Evolutionary conservation across 2,888 invertebrate species (phyloP), one percentile per base, ranked within the genome.

Genomic region (Epicampocera succincta): DNA sequence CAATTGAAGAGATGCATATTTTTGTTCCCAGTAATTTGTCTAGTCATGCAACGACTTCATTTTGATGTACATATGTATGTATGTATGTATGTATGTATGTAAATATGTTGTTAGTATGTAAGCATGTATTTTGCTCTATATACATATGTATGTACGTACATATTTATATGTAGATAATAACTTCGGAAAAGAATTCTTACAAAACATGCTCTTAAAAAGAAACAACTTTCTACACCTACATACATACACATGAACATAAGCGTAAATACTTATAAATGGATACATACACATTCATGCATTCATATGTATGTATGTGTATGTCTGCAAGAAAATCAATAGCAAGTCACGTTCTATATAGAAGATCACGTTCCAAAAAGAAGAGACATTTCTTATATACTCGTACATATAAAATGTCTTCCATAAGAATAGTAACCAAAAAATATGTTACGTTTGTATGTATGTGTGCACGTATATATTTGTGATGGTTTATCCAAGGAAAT

Each of bases 331-430:
- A 90, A 90, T 90, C 90, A 90, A 90, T 90, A 90, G 86, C 89
- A 90, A 90, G 90, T 90, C 90, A 90, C 90, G 90, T 90, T 90
- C 90, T 87, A 81, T 84, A 86, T 89, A 90, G 61, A 74, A 90
- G 85, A 90, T 90, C 90, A 90, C 90, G 90, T 90, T 87, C 86
- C 86, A 87, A 85, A 87, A 87, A 71, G 40, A 66, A 69, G 42
- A 60, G 50, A 75, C 33, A 72, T 61, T 11, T 73, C 61, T 68
- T 40, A 54, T 52, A 77, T 72, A 56, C 52, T 54, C 25, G 38
- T 58, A 58, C 3, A 48, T 65, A 38, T 50, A 50, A 65, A 50
- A 52, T 65, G 50, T 40, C 50, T 5, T 65, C 40, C 40, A 15
- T 33, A 63, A 29, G 15, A 61, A 25, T 40, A 61, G 5, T 19